Percentiles rank a stretch among this genome's conserved stretches.
phyloP scores from a whole-genome alignment of 2,888 invertebrate genomes.

The Diarsia dahlii region DNA sequence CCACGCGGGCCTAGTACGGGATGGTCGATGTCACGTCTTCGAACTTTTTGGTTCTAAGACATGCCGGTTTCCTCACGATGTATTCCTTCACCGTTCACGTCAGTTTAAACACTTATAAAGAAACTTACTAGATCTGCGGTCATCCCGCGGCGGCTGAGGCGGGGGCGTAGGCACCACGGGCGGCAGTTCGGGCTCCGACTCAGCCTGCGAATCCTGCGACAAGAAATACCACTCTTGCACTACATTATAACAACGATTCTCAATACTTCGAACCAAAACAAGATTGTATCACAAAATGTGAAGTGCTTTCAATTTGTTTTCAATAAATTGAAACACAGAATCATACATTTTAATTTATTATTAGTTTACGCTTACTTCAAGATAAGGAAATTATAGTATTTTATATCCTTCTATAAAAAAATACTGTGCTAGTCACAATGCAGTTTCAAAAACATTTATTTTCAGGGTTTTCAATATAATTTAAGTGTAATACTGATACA shows the following conservation, averaged over 20 bases:
- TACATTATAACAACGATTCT: slow-evolving; percentile 16
- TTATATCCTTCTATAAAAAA: slow-evolving; percentile 14
- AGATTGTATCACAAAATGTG: slow-evolving; percentile 1
- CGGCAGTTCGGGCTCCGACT: slow-evolving; percentile 88
- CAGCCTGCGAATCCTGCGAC: slow-evolving; percentile 87
- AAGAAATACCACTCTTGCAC: slow-evolving; percentile 71
- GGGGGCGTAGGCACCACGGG: slow-evolving; percentile 77
- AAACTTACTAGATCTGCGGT: slow-evolving; percentile 72
- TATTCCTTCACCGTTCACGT: too few relatives aligned
- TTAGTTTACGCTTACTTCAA: not conserved
- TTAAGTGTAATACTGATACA: not conserved
- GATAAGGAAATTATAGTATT: slow-evolving; percentile 41
- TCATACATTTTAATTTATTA: slow-evolving; percentile 1
- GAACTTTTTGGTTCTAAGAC: too few relatives aligned
- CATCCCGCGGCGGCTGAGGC: slow-evolving; percentile 65
- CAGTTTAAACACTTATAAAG: not conserved
- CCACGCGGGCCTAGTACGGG: too few relatives aligned
- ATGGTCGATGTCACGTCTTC: too few relatives aligned
- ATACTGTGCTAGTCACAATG: not conserved
- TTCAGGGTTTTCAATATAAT: not conserved
- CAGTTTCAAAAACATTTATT: not conserved
- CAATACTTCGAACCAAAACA: not conserved
- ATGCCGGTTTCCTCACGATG: too few relatives aligned
- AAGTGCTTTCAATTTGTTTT: slow-evolving; percentile 31
- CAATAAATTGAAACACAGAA: slow-evolving; percentile 32